Evolutionary conservation across 1,140 invertebrate species (phyloP), one percentile per base, ranked within the genome.

Genomic region (Tetragnatha versicolor): DNA sequence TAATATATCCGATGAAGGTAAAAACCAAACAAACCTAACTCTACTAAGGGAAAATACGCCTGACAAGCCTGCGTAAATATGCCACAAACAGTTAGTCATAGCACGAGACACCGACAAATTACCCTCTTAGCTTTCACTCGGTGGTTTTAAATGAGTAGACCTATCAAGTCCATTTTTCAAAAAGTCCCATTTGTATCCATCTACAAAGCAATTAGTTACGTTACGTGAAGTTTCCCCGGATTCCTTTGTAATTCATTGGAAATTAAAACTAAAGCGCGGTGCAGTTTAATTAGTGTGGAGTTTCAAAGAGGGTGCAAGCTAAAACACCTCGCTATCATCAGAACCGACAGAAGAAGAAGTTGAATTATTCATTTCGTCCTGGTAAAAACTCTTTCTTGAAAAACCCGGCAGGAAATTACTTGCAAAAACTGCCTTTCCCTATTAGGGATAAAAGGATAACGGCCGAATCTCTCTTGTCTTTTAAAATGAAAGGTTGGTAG

Each of bases 351-450:
- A 65, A 65, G 33, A 27, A 65, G 37, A 35, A 65, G 61, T 37
- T 65, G 37, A 25, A 14, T 65, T 42, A 65, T 65, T 65, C 27
- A 65, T 65, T 58, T 65, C 61, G n/a, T n/a, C n/a, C n/a, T n/a
- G n/a, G n/a, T n/a, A n/a, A n/a, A n/a, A n/a, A n/a, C n/a, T n/a
- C n/a, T n/a, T n/a, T 65, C 17, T 22, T 65, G 37, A 20, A 45
- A 42, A 65, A 45, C 20, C 39, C 37, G 61, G 27, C n/a, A 39
- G 20, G 42, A 65, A 65, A 65, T 65, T 65, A 65, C 42, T 27
- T 42, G 25, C 10, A 22, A 39, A 65, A 53, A 53, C 12, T 53
- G 27, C 42, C 39, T 65, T 42, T 25, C 12, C 61, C 17, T 65
- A 42, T 65, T 65, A 65, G 42, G 47, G 47, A 29, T 68, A n/a